phyloP scores from a whole-genome alignment of 2,888 invertebrate genomes.

The Sinohyriopsis cumingii region DNA sequence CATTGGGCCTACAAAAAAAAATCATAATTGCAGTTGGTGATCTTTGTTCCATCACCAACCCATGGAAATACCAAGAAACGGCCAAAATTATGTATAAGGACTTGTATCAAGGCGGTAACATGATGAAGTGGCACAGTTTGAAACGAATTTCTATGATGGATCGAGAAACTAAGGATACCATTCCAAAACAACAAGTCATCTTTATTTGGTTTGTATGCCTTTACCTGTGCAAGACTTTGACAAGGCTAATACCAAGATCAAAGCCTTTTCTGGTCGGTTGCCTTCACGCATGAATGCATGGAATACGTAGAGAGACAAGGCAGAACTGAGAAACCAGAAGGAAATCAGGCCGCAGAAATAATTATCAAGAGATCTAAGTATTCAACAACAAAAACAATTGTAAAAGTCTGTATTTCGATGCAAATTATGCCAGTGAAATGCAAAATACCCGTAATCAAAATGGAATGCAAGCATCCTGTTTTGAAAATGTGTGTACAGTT shows the following conservation, averaged over 20 bases:
- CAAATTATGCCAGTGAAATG: too few species aligned
- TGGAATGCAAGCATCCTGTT: too few species aligned
- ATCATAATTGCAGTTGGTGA: too few species aligned
- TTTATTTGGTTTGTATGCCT: conserved; percentile 16
- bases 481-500: too few species aligned
- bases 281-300: background rate
- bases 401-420: too few species aligned
- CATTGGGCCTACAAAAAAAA: too few species aligned
- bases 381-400: too few species aligned
- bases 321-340: background rate
- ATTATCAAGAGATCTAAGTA: too few species aligned
- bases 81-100: conserved; percentile 44
- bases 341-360: background rate
- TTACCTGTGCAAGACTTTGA: conserved; percentile 11
- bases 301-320: background rate
- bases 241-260: conserved; percentile 7
- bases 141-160: conserved; percentile 50
- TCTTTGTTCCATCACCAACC: conserved; percentile 40
- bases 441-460: too few species aligned
- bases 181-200: conserved; percentile 4
- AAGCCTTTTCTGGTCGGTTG: conserved; percentile 8
- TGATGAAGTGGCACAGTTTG: conserved; percentile 38
- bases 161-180: conserved; percentile 24
- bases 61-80: conserved; percentile 36
- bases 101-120: conserved; percentile 53